Conservation (phyloP, 2,113 vertebrate species). For the Nerophis ophidion region DNA sequence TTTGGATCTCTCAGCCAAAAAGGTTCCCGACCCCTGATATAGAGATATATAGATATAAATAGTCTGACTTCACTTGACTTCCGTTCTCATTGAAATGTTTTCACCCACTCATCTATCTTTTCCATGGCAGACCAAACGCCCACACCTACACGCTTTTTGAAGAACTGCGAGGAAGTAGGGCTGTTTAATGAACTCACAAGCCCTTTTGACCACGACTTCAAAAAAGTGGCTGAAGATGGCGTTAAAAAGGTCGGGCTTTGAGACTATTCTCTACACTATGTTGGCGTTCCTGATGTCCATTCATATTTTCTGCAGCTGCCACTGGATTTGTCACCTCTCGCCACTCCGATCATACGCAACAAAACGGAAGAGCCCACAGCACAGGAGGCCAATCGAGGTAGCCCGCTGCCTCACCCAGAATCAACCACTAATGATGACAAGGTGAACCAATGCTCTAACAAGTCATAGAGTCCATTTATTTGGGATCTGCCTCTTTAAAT, state of each 20-base stretch:
- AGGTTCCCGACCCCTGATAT: no score
- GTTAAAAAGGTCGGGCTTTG: constrained; percentile 85
- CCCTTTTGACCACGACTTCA: constrained; percentile 98
- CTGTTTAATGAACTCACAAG: constrained; percentile 97
- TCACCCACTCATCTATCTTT: constrained; percentile 4
- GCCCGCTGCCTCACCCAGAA: constrained; percentile 94
- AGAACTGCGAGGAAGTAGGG: constrained; percentile 99
- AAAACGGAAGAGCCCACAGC: constrained; percentile 85
- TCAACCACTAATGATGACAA: constrained; percentile 96
- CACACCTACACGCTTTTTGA: constrained; percentile 95
- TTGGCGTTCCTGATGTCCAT: neutral
- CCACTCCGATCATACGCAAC: constrained; percentile 90
- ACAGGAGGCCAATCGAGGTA: constrained; percentile 86
- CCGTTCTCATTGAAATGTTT: neutral
- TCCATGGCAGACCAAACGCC: constrained; percentile 92
- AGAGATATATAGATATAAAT: no score
- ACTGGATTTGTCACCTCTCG: constrained; percentile 94
- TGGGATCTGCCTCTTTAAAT: constrained; percentile 4
- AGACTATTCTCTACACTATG: neutral
- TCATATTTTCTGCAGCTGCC: constrained; percentile 77
- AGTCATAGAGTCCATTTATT: neutral
- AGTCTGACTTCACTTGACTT: no score
- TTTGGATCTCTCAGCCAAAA: no score
- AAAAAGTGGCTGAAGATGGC: constrained; percentile 94
- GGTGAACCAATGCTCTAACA: constrained; percentile 57